Percentiles rank a stretch among this genome's conserved stretches.
These are phyloP conservation scores for Palloptera scutellata DNA, from an alignment of 2,888 invertebrate species.

Conservation along the genomic window DNA sequence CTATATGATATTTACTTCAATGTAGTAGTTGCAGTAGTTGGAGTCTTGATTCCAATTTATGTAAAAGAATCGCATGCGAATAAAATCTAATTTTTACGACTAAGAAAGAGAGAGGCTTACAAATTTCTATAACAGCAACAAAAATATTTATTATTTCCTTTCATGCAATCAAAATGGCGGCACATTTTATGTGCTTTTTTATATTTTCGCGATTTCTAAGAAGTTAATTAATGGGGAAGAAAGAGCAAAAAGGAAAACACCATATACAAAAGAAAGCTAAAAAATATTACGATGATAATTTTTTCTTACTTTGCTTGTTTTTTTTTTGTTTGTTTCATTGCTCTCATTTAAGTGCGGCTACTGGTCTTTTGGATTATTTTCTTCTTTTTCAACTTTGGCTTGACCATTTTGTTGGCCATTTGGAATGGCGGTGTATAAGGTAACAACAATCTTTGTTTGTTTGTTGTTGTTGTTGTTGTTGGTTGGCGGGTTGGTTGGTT, in stretches of 20 bases:
- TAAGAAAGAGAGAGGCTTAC: conserved; percentile 53
- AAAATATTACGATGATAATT: conserved; percentile 27
- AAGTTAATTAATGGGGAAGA: conserved; percentile 50
- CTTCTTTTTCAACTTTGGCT: background rate
- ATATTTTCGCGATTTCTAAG: conserved; percentile 46
- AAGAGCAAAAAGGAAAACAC: conserved; percentile 27
- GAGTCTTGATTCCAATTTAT: conserved; percentile 27
- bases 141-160: conserved; percentile 19
- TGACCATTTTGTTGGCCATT: too few relatives aligned
- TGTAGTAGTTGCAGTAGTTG: conserved; percentile 29
- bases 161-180: conserved; percentile 41
- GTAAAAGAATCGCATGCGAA: conserved; percentile 46
- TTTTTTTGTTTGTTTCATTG: conserved; percentile 18
- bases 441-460: conserved; percentile 19
- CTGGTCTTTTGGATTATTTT: conserved; percentile 42
- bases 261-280: conserved; percentile 35
- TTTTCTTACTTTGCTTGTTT: conserved; percentile 37
- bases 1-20: background rate
- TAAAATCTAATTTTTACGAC: conserved; percentile 41
- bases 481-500: background rate
- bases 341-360: conserved; percentile 47
- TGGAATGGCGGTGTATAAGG: conserved; percentile 52
- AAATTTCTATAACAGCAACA: conserved; percentile 26
- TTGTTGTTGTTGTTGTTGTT: background rate
- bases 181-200: conserved; percentile 18